Base-by-base conservation (phyloP, 2,113 vertebrate species). In the Mirounga angustirostris region DNA sequence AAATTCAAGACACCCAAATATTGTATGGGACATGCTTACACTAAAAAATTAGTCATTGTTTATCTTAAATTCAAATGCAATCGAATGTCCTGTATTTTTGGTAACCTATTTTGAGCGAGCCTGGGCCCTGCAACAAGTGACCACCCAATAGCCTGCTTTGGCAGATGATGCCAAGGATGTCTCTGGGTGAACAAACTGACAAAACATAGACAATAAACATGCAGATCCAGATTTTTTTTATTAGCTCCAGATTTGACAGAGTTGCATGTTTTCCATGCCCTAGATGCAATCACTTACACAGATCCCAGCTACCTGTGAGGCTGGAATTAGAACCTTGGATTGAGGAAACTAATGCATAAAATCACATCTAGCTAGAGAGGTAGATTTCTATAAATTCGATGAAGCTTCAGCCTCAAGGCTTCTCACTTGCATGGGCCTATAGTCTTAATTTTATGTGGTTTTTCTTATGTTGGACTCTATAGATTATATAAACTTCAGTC, bases 61-160 rank as follows among this genome's bases (percentile, higher is more conserved):
- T n/a, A 84, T 67, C 43, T 89, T 89, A 96, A 85, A 94, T 85
- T 73, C 59, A 50, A 33, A 50, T 79, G 58, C 36, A 85, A 1
- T 52, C 59, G 13, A 21, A 46, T 36, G 28, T 82, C 59, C 26
- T 86, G 6, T 46, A 76, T 76, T 96, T 83, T 93, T 76, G 69
- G 30, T 30, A 8, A 76, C 22, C 30, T 50, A 52, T 33, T 50
- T 33, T 63, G 80, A 91, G 43, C 4, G 18, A 36, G 19, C 67
- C 46, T 58, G 50, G 50, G 33, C 33, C 58, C 63, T 18, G 28
- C 54, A 56, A 54, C 9, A 10, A 18, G n/a, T n/a, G 15, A 28
- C 50, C 71, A 79, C 52, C 46, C 61, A n/a, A 10, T 24, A 33
- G 24, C 30, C 26, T 79, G 19, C 56, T 50, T 56, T 86, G 36